A percentile compares a stretch with the other conserved stretches of the same genome.
phyloP scores from a whole-genome alignment of 2,797 vertebrate species.

The Phrynocephalus guinanensis region DNA sequence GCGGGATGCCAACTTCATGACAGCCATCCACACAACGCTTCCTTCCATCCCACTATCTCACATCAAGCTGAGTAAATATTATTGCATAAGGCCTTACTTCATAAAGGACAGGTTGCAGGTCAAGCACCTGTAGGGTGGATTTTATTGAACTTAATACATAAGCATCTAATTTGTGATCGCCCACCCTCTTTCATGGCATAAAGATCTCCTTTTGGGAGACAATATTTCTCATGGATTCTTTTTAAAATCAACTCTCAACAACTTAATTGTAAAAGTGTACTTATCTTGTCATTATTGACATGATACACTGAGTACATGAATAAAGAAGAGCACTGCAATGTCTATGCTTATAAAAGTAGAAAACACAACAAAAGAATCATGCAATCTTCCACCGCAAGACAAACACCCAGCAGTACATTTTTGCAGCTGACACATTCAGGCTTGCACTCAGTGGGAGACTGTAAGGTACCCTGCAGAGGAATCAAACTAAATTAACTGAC shows the following conservation, averaged over 20 bases:
- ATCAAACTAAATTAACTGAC: conserved; percentile 52
- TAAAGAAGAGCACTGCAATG: not conserved
- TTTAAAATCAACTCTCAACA: too few relatives aligned
- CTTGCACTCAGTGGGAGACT: conserved; percentile 18
- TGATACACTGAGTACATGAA: not conserved
- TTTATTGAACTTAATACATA: not conserved
- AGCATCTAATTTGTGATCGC: too few relatives aligned
- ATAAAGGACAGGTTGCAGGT: not conserved
- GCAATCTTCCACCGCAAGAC: rapidly evolving
- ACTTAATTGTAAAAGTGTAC: too few relatives aligned
- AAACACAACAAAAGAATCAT: not conserved
- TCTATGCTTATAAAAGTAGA: not conserved
- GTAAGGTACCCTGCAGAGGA: conserved; percentile 42
- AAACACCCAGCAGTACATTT: not conserved
- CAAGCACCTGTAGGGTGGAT: not conserved
- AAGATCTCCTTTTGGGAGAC: too few relatives aligned
- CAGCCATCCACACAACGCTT: not conserved
- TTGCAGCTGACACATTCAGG: not conserved
- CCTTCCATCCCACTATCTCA: not conserved
- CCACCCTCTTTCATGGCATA: too few relatives aligned
- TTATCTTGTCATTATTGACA: too few relatives aligned
- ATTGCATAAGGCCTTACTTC: not conserved
- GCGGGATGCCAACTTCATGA: not conserved
- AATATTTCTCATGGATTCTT: too few relatives aligned
- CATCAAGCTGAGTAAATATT: not conserved